Evolutionary conservation across 2,797 vertebrate genomes (phyloP).

Genomic region (Antennarius maculatus): DNA sequence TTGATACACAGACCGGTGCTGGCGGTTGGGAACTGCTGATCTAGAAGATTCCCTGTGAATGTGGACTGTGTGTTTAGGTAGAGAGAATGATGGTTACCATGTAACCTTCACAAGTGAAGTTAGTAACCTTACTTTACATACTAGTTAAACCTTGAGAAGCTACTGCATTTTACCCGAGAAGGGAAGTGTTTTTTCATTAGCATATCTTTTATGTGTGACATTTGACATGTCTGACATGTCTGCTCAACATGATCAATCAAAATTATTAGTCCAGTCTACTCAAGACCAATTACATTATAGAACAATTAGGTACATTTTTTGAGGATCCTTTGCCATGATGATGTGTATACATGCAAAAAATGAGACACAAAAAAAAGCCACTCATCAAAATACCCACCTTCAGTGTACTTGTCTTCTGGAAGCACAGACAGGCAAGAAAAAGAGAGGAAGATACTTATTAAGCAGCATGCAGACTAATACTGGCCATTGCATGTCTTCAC

Average conservation of each 20-base stretch:
- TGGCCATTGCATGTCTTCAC: slow-evolving; percentile 94
- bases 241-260: neutral
- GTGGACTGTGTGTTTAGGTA: too few species aligned
- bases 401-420: slow-evolving; percentile 95
- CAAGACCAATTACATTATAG: slow-evolving; percentile 17
- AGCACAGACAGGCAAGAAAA: slow-evolving; percentile 96
- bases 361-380: slow-evolving; percentile 60
- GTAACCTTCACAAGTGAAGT: too few species aligned
- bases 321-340: slow-evolving; percentile 26
- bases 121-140: too few species aligned
- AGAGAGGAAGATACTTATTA: slow-evolving; percentile 99
- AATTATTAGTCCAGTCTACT: slow-evolving; percentile 60
- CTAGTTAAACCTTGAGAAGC: neutral
- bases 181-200: too few species aligned
- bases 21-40: too few species aligned
- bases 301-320: slow-evolving; percentile 30
- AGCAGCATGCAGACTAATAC: slow-evolving; percentile 98
- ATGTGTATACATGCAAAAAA: slow-evolving; percentile 64
- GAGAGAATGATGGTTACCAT: too few species aligned
- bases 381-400: slow-evolving; percentile 92
- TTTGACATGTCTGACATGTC: too few species aligned
- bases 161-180: too few species aligned
- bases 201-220: too few species aligned
- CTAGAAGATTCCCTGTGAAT: too few species aligned
- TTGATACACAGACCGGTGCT: too few species aligned